These are phyloP conservation scores for Turnix velox DNA, from an alignment of 2,113 vertebrate species.

Conservation along the genomic window DNA sequence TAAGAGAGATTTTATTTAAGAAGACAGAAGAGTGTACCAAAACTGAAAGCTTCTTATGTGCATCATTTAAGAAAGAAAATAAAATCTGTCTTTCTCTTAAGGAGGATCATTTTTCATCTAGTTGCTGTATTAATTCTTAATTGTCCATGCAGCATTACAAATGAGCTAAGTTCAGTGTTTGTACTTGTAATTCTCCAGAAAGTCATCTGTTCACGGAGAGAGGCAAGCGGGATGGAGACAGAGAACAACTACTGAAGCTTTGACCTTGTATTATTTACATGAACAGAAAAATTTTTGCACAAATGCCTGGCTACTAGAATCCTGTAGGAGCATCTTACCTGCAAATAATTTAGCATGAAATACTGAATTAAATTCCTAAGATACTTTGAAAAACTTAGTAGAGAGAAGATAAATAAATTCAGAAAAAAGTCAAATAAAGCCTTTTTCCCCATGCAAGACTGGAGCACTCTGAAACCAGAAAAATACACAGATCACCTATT, in stretches of 20 bases:
- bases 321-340: not conserved
- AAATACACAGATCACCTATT: not conserved
- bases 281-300: not conserved
- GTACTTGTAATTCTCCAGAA: not conserved
- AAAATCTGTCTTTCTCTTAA: not conserved
- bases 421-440: not conserved
- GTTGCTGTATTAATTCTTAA: not conserved
- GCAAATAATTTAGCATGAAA: not conserved
- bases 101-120: not conserved
- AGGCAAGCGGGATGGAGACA: not conserved
- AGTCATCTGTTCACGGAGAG: not conserved
- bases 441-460: not conserved
- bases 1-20: not conserved
- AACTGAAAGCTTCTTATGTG: not conserved
- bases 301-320: not conserved
- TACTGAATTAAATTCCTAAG: not conserved
- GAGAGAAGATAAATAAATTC: not conserved
- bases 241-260: not conserved
- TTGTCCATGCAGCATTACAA: not conserved
- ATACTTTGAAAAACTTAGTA: not conserved
- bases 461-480: not conserved
- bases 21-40: not conserved
- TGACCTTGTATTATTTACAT: not conserved
- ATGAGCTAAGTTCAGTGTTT: not conserved
- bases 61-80: not conserved